Percentiles rank a stretch among this genome's conserved stretches.
Evolutionary conservation across 2,888 invertebrate genomes (phyloP).

Genomic region (Lomographa bimaculata): DNA sequence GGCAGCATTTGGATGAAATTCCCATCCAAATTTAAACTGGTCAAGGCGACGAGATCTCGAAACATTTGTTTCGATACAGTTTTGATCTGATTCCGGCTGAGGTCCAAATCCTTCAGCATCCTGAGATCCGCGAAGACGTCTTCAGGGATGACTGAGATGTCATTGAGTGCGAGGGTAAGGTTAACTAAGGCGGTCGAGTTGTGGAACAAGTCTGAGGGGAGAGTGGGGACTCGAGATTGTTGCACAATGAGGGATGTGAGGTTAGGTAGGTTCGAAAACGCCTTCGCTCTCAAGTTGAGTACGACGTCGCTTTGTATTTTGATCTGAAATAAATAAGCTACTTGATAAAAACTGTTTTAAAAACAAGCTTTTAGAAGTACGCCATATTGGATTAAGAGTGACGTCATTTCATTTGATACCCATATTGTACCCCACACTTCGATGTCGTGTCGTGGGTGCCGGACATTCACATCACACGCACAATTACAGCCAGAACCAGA

Average conservation of each 20-base stretch:
- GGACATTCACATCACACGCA: no score
- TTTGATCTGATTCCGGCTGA: neutral
- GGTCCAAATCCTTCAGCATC: constrained; percentile 3
- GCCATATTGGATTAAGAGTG: no score
- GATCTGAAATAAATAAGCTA: constrained; percentile 2
- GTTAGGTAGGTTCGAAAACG: constrained; percentile 10
- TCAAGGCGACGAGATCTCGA: neutral
- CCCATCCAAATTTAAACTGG: neutral
- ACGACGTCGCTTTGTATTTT: neutral
- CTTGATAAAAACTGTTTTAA: no score
- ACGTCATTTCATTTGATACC: no score
- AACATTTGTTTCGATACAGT: neutral
- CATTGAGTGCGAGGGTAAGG: constrained; percentile 34
- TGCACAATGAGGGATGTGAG: constrained; percentile 4
- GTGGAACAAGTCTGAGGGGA: constrained; percentile 7
- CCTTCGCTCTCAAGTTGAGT: constrained; percentile 2
- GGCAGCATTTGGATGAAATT: constrained; percentile 21
- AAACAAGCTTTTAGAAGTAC: no score
- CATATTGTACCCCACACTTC: no score
- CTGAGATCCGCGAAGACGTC: neutral
- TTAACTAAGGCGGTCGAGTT: constrained; percentile 12
- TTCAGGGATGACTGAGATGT: neutral
- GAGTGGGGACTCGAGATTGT: neutral
- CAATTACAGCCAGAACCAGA: no score
- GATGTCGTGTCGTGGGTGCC: no score